Evolutionary conservation across 2,113 vertebrate species (phyloP).

Genomic region (Solea solea): DNA sequence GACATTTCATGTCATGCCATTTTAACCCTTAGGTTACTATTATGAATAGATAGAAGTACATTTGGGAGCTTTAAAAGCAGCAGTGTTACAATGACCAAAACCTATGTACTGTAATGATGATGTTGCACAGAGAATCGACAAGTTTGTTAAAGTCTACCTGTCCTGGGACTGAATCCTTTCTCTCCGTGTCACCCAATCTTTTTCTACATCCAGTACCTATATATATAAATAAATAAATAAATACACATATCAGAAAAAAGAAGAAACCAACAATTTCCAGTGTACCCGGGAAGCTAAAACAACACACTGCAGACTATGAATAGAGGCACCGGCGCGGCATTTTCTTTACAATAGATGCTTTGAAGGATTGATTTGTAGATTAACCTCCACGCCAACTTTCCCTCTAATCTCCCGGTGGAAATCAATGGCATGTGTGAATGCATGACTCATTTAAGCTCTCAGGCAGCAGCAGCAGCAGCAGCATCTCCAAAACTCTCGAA

Average conservation of each 20-base stretch:
- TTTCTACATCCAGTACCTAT: no score
- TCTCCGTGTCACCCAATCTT: no score
- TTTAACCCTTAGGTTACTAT: no score
- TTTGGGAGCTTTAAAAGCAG: no score
- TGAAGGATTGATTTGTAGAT: conserved; percentile 55
- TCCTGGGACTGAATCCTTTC: background rate
- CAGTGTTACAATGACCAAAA: background rate
- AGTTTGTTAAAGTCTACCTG: background rate
- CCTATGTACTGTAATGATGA: no score
- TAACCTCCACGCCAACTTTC: conserved; percentile 44
- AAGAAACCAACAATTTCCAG: background rate
- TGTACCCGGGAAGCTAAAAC: background rate
- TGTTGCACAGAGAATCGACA: no score
- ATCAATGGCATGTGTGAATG: conserved; percentile 44
- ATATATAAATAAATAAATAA: no score
- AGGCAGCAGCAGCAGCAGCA: background rate
- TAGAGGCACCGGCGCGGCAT: background rate
- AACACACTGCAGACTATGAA: background rate
- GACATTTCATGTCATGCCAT: no score
- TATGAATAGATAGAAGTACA: no score
- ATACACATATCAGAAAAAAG: background rate
- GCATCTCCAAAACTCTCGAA: conserved; percentile 35
- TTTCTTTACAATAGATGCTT: conserved; percentile 29
- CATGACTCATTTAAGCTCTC: conserved; percentile 45
- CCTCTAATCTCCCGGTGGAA: conserved; percentile 45